Base-by-base conservation (phyloP, 2,888 invertebrate species). In the Resseliella maxima region DNA sequence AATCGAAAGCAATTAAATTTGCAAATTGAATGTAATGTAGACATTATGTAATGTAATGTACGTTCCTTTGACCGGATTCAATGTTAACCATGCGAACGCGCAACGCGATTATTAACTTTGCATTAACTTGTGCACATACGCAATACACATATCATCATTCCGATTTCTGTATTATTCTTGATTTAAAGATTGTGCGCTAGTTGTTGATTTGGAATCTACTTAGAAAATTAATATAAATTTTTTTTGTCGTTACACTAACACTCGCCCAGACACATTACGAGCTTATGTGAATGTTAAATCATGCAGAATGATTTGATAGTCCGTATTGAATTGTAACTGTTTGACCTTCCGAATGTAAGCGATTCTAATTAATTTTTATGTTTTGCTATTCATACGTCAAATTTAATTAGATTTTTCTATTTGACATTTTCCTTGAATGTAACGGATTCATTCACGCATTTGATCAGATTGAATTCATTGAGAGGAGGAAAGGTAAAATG, bases 11-110 rank as follows among this genome's bases (percentile, higher is more conserved):
- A 50, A 50, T 50, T 50, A 15, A 15, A 15, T 50, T 72, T 59
- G 24, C 31, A 72, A 27, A 72, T 31, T 59, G 24, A 59, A 59
- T n/a, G n/a, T n/a, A n/a, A n/a, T n/a, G n/a, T n/a, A n/a, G n/a
- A 50, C 59, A 24, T 72, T 27, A 12, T 31, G 35, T 72, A 31
- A 72, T 72, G 72, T 31, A 72, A 72, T 59, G n/a, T 41, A 41
- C 12, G 72, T 72, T 31, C 35, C 35, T 72, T 31, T 72, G 72
- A 72, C 72, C 72, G 72, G 72, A 72, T n/a, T 72, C 72, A 72
- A 72, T 72, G 72, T 72, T 72, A 72, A 72, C 31, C 15, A 15
- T 15, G 72, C 72, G 31, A 72, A n/a, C n/a, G n/a, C n/a, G n/a
- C n/a, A n/a, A n/a, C n/a, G n/a, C n/a, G n/a, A 31, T 72, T 12